Evolutionary conservation across 2,888 invertebrate genomes (phyloP), one percentile per base, ranked within the genome.

Genomic region (Yponomeuta sedellus): DNA sequence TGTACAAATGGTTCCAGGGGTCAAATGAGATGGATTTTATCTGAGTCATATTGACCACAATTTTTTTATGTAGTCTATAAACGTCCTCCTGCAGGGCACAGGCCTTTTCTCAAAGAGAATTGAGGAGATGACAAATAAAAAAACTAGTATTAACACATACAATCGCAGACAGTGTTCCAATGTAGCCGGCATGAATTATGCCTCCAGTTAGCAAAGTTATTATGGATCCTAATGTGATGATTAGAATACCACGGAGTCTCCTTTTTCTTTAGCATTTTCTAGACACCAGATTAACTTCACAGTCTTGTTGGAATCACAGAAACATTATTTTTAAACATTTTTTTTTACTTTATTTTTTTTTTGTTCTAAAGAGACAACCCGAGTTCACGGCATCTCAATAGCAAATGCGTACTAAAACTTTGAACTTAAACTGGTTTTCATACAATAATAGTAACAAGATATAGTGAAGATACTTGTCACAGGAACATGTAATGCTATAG

Each of bases 221-320:
- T 88, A 68, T 86, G 87, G 57, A 85, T 79, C 70, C 88, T 76
- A 64, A 88, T 77, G 8, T 85, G 77, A 72, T 85, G 87, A 75
- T 86, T 87, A 1, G 85, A 80, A 70, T 84, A 88, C 90, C 91
- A 91, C 16, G 86, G 85, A 67, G 77, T 79, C 74, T 90, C 90
- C 71, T 86, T 89, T 72, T 88, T 91, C 78, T 89, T 91, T 71
- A 91, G 79, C 91, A 91, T 91, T 52, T 56, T 66, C n/a, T 57
- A 1, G 22, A 65, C 39, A 57, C 65, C 65, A 61, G 40, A 57
- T n/a, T 44, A 20, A 44, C 64, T 59, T 25, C 20, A 22, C 59
- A 59, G 11, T 59, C 20, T 59, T 59, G 10, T 61, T 25, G 19
- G 19, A 52, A 52, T 52, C 44, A 52, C 44, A 52, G 44, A 16